Base-by-base conservation (phyloP, 2,888 invertebrate species). In the Autographa pulchrina region DNA sequence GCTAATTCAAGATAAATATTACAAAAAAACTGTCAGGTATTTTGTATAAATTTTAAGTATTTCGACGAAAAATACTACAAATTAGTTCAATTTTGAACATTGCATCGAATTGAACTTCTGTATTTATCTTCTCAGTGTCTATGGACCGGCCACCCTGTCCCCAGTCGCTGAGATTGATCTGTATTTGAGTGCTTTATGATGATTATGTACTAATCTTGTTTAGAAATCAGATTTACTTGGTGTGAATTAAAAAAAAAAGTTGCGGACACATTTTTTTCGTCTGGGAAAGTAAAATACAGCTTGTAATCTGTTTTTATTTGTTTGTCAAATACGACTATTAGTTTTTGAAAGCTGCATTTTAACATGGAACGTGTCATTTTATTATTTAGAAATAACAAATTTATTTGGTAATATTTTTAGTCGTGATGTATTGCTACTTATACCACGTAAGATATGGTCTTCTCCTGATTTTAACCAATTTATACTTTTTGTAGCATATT, bases 151-250 rank as follows among this genome's bases (percentile, higher is more conserved):
- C 54, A 56, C 77, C 59, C n/a, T 56, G 68, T 68, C 72, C 68
- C 62, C 18, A 62, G 62, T 74, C 59, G 43, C 54, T 62, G 75
- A 86, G 90, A 92, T 91, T 89, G 89, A 92, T 92, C 88, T 83
- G 75, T 74, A 82, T 86, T 85, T 89, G 85, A 91, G 86, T 88
- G 82, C 82, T 82, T 78, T 82, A 85, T 88, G 88, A 90, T 88
- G 85, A 84, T 86, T 83, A 88, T 80, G 74, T 76, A 78, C 80
- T 85, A 82, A 86, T 86, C 88, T 77, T 82, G 78, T 85, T 86
- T 81, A 73, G 70, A 72, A 78, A 84, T 84, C 82, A 75, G 82
- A 75, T 84, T 81, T 77, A 38, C 14, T 71, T 71, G 74, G 77
- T 81, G 81, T 79, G 81, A 81, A 83, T 74, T 70, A 65, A 54